Evolutionary conservation across 2,888 invertebrate species (phyloP).

Genomic region (Eustalomyia histrio): DNA sequence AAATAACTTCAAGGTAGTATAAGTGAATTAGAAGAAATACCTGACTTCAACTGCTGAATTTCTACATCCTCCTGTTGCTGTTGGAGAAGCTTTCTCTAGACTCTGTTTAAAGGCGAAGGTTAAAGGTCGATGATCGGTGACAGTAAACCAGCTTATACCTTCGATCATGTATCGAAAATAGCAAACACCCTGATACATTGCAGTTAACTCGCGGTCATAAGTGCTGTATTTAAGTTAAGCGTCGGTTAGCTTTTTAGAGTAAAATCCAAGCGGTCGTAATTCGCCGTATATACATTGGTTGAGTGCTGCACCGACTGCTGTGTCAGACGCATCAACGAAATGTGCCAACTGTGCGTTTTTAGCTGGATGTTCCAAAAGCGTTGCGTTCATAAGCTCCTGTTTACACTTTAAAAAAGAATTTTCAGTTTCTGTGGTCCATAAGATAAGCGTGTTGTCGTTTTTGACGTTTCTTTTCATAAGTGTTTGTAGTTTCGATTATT

Average conservation of each 20-base stretch:
- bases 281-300: slow-evolving; percentile 44
- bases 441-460: slow-evolving; percentile 53
- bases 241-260: neutral
- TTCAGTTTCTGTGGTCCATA: slow-evolving; percentile 47
- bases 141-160: slow-evolving; percentile 53
- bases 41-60: neutral
- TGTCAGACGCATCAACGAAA: slow-evolving; percentile 35
- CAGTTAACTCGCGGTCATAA: slow-evolving; percentile 72
- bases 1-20: slow-evolving; percentile 3
- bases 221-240: slow-evolving; percentile 31
- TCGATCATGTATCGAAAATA: neutral
- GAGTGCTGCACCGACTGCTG: slow-evolving; percentile 54
- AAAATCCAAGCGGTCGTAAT: too few relatives aligned
- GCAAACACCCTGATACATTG: slow-evolving; percentile 48
- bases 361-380: slow-evolving; percentile 27
- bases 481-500: neutral
- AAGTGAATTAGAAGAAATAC: slow-evolving; percentile 6
- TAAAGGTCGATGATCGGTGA: slow-evolving; percentile 65
- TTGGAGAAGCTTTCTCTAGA: slow-evolving; percentile 63
- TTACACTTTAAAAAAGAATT: slow-evolving; percentile 52
- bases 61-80: slow-evolving; percentile 11
- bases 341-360: slow-evolving; percentile 38
- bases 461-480: slow-evolving; percentile 58
- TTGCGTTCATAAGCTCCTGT: slow-evolving; percentile 26
- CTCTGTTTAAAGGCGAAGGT: slow-evolving; percentile 71